Conservation (phyloP, 2,797 vertebrate genomes). For the Hapalemur alaotrensis region DNA sequence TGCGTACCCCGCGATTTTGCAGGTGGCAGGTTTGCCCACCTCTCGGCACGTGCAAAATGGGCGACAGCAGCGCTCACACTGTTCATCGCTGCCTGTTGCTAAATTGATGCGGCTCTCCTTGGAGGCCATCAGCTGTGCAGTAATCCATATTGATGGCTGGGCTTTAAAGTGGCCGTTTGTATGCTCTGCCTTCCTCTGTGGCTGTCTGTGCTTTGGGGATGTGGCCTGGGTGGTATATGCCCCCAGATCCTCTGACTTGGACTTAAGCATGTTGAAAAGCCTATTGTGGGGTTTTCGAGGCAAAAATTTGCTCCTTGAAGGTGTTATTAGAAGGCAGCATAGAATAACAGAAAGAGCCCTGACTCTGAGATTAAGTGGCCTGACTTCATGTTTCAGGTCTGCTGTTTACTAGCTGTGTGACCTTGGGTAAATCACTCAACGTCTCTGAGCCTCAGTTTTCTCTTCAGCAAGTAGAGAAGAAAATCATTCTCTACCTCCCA, state of each 20-base stretch:
- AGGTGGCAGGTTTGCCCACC: neutral
- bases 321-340: neutral
- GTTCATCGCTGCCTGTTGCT: slow-evolving; percentile 11
- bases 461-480: neutral
- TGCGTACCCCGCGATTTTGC: neutral
- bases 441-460: slow-evolving; percentile 25
- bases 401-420: neutral
- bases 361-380: neutral
- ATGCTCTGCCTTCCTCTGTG: neutral
- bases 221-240: neutral
- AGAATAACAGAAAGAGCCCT: neutral
- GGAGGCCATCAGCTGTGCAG: neutral
- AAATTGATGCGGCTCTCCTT: neutral
- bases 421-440: neutral
- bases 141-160: slow-evolving; percentile 28
- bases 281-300: neutral
- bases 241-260: neutral
- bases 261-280: neutral
- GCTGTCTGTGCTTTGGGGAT: neutral
- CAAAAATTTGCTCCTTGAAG: neutral
- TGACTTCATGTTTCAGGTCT: neutral
- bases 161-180: neutral
- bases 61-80: neutral
- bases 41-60: neutral
- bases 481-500: neutral